These are phyloP conservation scores for Sminthopsis crassicaudata DNA, from an alignment of 2,113 vertebrate species.

Conservation along the genomic window DNA sequence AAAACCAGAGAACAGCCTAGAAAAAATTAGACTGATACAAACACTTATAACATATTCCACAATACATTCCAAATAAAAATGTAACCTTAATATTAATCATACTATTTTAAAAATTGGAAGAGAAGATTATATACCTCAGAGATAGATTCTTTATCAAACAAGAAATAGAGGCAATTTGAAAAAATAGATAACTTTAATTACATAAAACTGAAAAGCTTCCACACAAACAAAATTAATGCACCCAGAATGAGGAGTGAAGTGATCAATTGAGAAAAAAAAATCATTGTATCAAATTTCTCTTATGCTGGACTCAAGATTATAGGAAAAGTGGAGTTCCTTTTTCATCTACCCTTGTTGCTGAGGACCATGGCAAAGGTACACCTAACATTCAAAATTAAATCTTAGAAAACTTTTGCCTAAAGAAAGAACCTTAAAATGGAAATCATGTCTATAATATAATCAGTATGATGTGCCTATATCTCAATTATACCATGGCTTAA, in stretches of 20 bases:
- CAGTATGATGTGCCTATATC: background rate
- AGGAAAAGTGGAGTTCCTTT: background rate
- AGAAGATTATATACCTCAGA: background rate
- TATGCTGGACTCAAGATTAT: background rate
- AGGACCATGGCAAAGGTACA: too few species aligned
- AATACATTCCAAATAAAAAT: background rate
- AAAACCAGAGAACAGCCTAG: background rate
- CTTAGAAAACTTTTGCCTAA: background rate
- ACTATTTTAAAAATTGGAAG: background rate
- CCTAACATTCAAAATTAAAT: background rate
- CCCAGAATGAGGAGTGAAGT: background rate
- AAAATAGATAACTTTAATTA: background rate
- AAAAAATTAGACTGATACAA: background rate
- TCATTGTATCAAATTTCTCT: background rate
- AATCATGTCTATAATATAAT: background rate
- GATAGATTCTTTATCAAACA: background rate
- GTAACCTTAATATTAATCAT: too few species aligned
- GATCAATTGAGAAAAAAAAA: background rate
- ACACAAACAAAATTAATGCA: background rate
- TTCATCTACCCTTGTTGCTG: background rate
- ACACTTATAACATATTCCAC: background rate
- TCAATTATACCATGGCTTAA: background rate
- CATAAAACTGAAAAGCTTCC: too few species aligned
- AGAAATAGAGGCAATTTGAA: background rate
- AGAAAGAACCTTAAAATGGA: background rate